Base-by-base conservation (phyloP, 1,140 invertebrate species). In the Neuroterus valhalla region DNA sequence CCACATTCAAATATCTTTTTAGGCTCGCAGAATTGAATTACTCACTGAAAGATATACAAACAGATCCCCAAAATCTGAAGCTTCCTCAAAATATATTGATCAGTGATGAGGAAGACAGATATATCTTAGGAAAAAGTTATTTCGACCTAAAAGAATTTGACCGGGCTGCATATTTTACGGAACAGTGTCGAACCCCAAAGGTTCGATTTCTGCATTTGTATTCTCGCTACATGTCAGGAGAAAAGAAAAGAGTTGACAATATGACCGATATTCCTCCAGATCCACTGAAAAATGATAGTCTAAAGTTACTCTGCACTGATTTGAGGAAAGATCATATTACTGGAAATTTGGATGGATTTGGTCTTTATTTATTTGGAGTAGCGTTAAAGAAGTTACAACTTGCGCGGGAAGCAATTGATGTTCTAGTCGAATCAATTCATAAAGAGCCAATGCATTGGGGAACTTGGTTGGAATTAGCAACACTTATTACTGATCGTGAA, bases 81-180 rank as follows among this genome's bases (percentile, higher is more conserved):
- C 82, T 88, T 4, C 88, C 92, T 74, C 82, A 82, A 48, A 88
- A 72, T 76, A 67, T 81, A 70, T 75, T 72, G 2, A 85, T 89
- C 75, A 87, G 88, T 55, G 81, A 81, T 48, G 88, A 91, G 14
- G 93, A 96, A 84, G 92, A 93, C 68, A 94, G 91, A 10, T 98
- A 96, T 84, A 91, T 93, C 31, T 85, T 98, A 71, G 95, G 96
- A 0, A 97, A 96, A 88, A 95, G 94, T 80, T 98, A 97, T 85
- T 98, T 98, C 88, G 96, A 98, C 90, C 90, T 95, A 15, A 95
- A 96, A 82, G 97, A 99, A 89, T 99, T 97, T 88, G 96, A 97
- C 80, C 92, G 97, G 85, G 96, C 96, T 75, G 95, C 96, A 0
- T 94, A 94, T 91, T 97, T 97, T 82, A 91, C 96, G 12, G 92